phyloP scores from a whole-genome alignment of 2,888 invertebrate genomes.

The Odiellus spinosus region DNA sequence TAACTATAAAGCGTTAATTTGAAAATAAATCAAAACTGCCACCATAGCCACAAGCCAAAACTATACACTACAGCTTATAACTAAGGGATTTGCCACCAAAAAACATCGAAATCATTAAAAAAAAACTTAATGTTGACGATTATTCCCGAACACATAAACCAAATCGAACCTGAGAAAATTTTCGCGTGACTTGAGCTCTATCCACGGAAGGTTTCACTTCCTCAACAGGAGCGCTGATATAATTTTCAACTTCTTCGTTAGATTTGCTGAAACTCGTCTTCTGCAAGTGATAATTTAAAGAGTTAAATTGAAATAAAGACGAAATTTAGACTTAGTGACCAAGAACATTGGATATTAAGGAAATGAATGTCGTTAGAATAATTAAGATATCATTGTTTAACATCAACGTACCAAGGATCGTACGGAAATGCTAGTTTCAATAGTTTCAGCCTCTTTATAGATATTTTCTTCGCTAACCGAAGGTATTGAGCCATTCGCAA shows the following conservation, averaged over 20 bases:
- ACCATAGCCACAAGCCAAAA: too few relatives aligned
- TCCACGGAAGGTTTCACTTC: constrained; percentile 16
- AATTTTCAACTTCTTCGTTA: constrained; percentile 2
- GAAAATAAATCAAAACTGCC: too few relatives aligned
- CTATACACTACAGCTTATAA: too few relatives aligned
- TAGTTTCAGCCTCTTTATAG: constrained; percentile 10
- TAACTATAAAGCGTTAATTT: too few relatives aligned
- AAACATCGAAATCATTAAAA: too few relatives aligned
- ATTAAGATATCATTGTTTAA: too few relatives aligned
- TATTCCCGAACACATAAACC: too few relatives aligned
- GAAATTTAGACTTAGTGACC: background rate
- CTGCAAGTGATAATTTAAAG: too few relatives aligned
- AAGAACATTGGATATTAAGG: background rate
- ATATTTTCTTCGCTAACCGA: constrained; percentile 7
- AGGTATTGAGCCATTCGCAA: too few relatives aligned
- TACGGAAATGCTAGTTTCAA: constrained; percentile 16
- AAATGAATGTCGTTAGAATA: too few relatives aligned
- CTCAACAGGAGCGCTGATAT: constrained; percentile 8
- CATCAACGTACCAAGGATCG: constrained; percentile 14
- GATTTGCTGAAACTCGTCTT: constrained; percentile 14
- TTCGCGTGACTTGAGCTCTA: constrained; percentile 14
- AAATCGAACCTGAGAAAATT: constrained; percentile 14
- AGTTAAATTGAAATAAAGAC: background rate
- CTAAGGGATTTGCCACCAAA: too few relatives aligned
- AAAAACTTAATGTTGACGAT: too few relatives aligned